Evolutionary conservation across 2,797 vertebrate genomes (phyloP).

Genomic region (Uromys caudimaculatus): DNA sequence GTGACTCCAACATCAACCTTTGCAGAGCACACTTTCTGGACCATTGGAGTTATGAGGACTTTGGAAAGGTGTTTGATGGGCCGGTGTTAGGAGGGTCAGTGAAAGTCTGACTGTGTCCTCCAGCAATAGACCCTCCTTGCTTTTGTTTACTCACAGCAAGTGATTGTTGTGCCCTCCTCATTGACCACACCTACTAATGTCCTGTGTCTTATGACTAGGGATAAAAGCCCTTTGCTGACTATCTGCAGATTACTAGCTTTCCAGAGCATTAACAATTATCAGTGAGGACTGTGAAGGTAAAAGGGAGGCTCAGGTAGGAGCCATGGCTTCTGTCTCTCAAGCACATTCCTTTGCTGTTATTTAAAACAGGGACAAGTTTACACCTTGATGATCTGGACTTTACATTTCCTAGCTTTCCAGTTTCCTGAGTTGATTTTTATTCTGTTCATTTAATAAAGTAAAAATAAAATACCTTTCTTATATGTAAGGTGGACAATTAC

Average conservation of each 20-base stretch:
- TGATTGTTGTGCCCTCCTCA: not conserved
- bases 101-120: not conserved
- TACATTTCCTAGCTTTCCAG: not conserved
- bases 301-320: not conserved
- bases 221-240: not conserved
- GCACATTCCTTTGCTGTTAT: not conserved
- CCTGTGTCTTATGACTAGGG: not conserved
- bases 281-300: not conserved
- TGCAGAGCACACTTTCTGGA: not conserved
- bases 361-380: not conserved
- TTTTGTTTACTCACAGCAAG: conserved; percentile 44
- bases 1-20: not conserved
- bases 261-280: not conserved
- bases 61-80: conserved; percentile 17
- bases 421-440: conserved; percentile 18
- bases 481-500: conserved; percentile 28
- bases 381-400: conserved; percentile 6
- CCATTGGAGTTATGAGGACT: not conserved
- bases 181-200: not conserved
- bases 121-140: not conserved
- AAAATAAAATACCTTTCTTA: not conserved
- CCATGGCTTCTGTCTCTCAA: not conserved
- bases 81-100: not conserved
- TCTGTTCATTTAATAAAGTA: not conserved
- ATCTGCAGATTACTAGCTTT: not conserved